phyloP scores from a whole-genome alignment of 1,140 invertebrate species.

The Drosophila sechellia region DNA sequence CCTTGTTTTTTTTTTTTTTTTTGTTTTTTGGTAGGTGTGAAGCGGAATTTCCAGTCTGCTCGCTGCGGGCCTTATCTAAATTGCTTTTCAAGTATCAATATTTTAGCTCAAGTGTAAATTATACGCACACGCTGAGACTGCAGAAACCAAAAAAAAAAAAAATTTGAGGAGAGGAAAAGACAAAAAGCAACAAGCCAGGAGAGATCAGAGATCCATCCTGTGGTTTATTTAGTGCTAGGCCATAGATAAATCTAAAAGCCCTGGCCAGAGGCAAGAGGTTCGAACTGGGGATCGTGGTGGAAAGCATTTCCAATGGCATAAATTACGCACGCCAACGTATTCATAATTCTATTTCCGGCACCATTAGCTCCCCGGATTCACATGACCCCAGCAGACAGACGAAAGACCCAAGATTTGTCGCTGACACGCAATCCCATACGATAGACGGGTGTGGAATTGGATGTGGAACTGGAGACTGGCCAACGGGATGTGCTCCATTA shows the following conservation, averaged over 20 bases:
- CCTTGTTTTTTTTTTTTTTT: background rate
- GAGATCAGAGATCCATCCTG: constrained; percentile 23
- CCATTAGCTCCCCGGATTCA: constrained; percentile 61
- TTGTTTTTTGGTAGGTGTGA: constrained; percentile 74
- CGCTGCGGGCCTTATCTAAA: constrained; percentile 77
- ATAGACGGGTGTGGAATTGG: constrained; percentile 14
- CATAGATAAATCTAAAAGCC: constrained; percentile 81
- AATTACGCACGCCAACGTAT: constrained; percentile 80
- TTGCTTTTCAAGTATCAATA: constrained; percentile 85
- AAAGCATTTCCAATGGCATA: constrained; percentile 70
- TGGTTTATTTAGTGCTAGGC: constrained; percentile 76
- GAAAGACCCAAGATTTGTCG: constrained; percentile 63
- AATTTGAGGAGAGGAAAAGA: background rate
- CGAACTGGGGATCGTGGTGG: constrained; percentile 22
- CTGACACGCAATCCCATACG: constrained; percentile 67
- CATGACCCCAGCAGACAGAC: constrained; percentile 45
- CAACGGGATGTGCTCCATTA: constrained; percentile 82
- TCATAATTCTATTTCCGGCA: constrained; percentile 82
- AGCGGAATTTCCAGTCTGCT: constrained; percentile 78
- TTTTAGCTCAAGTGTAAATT: constrained; percentile 84
- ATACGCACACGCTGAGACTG: constrained; percentile 63
- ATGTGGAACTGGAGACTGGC: constrained; percentile 9
- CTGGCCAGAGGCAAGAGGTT: constrained; percentile 8
- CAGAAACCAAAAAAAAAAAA: constrained; percentile 1
- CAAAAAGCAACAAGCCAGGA: background rate